phyloP scores from a whole-genome alignment of 1,140 invertebrate species.

The Zaprionus davidi region DNA sequence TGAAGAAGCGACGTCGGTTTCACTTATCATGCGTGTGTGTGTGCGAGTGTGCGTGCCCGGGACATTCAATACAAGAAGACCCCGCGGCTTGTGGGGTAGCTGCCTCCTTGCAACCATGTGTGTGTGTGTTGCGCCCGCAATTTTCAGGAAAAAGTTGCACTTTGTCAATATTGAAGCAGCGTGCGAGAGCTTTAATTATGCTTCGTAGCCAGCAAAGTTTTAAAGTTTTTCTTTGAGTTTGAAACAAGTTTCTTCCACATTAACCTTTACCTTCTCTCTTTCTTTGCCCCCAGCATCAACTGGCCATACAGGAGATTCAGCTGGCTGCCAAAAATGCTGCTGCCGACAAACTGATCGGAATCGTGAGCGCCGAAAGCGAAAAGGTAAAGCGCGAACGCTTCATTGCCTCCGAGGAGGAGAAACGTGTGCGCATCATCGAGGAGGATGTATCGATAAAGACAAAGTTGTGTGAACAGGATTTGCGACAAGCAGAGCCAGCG shows the following conservation, averaged over 20 bases:
- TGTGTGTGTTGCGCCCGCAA: slow-evolving; percentile 31
- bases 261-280: slow-evolving; percentile 1
- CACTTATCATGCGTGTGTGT: slow-evolving; percentile 11
- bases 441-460: slow-evolving; percentile 92
- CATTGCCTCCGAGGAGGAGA: slow-evolving; percentile 92
- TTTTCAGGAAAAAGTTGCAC: slow-evolving; percentile 60
- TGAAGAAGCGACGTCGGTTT: slow-evolving; percentile 37
- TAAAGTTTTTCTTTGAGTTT: slow-evolving; percentile 40
- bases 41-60: slow-evolving; percentile 1
- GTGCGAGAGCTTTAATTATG: slow-evolving; percentile 74
- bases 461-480: slow-evolving; percentile 94
- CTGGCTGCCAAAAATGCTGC: slow-evolving; percentile 94
- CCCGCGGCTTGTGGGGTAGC: neutral
- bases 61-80: slow-evolving; percentile 10
- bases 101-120: neutral
- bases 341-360: slow-evolving; percentile 94
- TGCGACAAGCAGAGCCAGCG: slow-evolving; percentile 96
- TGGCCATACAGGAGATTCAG: slow-evolving; percentile 95
- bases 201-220: slow-evolving; percentile 50
- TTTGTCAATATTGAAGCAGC: slow-evolving; percentile 72
- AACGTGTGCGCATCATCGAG: slow-evolving; percentile 94
- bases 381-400: slow-evolving; percentile 95
- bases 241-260: slow-evolving; percentile 17
- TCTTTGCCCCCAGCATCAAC: slow-evolving; percentile 86
- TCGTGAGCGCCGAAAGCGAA: slow-evolving; percentile 94